Conservation (phyloP, 1,140 invertebrate species). For the Brachionus angularis region DNA sequence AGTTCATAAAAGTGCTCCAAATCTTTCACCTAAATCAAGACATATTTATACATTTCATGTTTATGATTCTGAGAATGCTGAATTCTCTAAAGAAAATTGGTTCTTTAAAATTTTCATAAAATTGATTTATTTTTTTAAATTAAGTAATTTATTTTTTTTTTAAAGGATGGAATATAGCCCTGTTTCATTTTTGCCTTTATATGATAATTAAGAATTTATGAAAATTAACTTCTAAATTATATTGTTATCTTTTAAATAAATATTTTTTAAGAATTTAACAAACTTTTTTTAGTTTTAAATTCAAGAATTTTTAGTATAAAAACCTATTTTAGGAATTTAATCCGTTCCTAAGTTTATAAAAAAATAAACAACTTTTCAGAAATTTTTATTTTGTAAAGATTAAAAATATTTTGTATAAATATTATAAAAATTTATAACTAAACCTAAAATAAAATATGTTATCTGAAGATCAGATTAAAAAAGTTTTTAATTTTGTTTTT, state of each 20-base stretch:
- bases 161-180: slow-evolving; percentile 20
- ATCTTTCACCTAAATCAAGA: slow-evolving; percentile 74
- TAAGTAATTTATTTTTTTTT: neutral
- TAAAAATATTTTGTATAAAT: no score
- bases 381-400: no score
- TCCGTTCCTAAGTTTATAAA: no score
- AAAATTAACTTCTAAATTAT: no score
- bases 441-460: slow-evolving; percentile 2
- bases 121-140: neutral
- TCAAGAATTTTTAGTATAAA: no score
- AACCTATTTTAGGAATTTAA: no score
- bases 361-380: no score
- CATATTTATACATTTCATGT: slow-evolving; percentile 80
- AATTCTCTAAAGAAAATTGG: slow-evolving; percentile 41
- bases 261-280: no score
- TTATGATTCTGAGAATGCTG: slow-evolving; percentile 7
- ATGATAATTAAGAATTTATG: slow-evolving; percentile 12
- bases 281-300: no score
- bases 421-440: no score
- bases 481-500: no score
- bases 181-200: slow-evolving; percentile 35
- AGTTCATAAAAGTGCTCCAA: slow-evolving; percentile 82
- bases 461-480: neutral
- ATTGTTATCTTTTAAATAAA: no score
- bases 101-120: slow-evolving; percentile 16